phyloP scores from a whole-genome alignment of 2,797 vertebrate species.

The Intellagama lesueurii region DNA sequence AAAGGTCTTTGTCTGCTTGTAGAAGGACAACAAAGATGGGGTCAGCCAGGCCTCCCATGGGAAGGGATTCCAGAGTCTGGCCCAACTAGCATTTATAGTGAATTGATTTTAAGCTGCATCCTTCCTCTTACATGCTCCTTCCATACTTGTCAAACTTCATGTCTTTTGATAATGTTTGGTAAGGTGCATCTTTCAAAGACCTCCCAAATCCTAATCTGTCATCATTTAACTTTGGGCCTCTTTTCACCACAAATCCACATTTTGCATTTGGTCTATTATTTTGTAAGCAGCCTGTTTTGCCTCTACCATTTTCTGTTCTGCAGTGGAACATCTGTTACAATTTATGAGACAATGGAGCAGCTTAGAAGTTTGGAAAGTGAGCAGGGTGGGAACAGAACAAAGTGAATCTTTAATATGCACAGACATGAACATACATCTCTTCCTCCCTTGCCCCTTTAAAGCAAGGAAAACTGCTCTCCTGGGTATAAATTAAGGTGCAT shows the following conservation, averaged over 20 bases:
- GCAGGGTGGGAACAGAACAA: not conserved
- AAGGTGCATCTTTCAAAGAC: no score
- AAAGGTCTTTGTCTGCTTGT: no score
- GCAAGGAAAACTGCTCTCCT: slow-evolving; percentile 27
- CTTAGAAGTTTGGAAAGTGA: not conserved
- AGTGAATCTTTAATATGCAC: not conserved
- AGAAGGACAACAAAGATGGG: no score
- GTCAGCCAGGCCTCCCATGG: no score
- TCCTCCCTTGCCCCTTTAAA: not conserved
- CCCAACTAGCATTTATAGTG: not conserved
- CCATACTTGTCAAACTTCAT: not conserved
- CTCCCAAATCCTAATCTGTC: not conserved
- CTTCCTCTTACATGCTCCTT: not conserved
- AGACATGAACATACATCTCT: slow-evolving; percentile 9
- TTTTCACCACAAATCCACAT: not conserved
- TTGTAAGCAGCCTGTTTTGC: not conserved
- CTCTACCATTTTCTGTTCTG: not conserved
- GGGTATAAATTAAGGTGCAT: slow-evolving; percentile 47
- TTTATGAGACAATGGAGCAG: not conserved
- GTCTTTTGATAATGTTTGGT: not conserved
- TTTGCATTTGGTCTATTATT: not conserved
- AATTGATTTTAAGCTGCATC: not conserved
- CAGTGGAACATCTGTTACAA: not conserved
- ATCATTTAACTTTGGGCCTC: not conserved
- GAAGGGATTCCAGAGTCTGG: no score